Base-by-base conservation (phyloP, 2,888 invertebrate species). In the Lycophotia porphyrea region DNA sequence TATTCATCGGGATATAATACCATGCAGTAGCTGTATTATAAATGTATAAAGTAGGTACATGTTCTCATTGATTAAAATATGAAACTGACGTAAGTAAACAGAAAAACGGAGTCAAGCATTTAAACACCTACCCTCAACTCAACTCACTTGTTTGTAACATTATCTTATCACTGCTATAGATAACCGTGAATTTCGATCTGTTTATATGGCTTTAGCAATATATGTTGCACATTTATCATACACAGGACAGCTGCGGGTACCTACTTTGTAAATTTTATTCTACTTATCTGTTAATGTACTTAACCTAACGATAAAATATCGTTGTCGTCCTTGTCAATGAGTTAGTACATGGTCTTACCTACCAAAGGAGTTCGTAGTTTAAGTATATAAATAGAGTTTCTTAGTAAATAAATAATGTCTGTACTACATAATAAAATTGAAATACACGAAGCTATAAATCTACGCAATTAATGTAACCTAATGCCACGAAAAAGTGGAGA, bases 81-180 rank as follows among this genome's bases (percentile, higher is more conserved):
- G 18, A 39, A 72, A 27, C 9, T 55, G 11, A 11, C 21, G 55
- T 67, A 24, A 74, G n/a, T 65, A 70, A 67, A 47, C 36, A 47
- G 4, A 68, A 60, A 61, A 71, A 61, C 27, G 9, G 24, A 39
- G 1, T 21, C 11, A n/a, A 73, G 58, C 58, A 60, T 76, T 78
- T 66, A 44, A 44, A 73, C 65, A 77, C 75, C 52, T 82, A 81
- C 81, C 82, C 81, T 81, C 85, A 80, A 72, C n/a, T n/a, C n/a
- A n/a, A n/a, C n/a, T 77, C 24, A 65, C 34, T 80, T 74, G 47
- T 78, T 67, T 58, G 44, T 36, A 68, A 61, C 27, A 24, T 68
- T 81, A 84, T 87, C 87, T 85, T 87, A 87, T 87, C 85, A 71
- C 31, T 31, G 2, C 74, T 76, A 84, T 81, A 81, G 84, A 87